Percentiles rank a stretch among this genome's conserved stretches.
These are phyloP conservation scores for Pelodytes ibericus DNA, from an alignment of 2,797 vertebrate genomes.

Conservation along the genomic window DNA sequence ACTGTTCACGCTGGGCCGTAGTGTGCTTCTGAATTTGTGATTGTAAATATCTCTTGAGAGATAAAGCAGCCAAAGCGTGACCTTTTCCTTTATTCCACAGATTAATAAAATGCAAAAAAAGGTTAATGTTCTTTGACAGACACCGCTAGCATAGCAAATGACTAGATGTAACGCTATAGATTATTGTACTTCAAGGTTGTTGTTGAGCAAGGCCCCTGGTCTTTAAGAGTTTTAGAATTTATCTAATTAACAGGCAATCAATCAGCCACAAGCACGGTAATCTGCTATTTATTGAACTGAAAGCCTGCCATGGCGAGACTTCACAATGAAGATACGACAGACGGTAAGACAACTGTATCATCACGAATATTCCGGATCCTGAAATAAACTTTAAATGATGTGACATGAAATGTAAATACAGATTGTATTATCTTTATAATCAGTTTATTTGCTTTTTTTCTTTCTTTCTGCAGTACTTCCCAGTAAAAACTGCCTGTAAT, in stretches of 20 bases:
- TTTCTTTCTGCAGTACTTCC: too few relatives aligned
- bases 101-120: constrained; percentile 54
- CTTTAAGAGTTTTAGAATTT: not conserved
- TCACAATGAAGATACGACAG: too few relatives aligned
- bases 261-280: not conserved
- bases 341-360: too few relatives aligned
- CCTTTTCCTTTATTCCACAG: constrained; percentile 48
- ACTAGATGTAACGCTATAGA: not conserved
- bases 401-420: too few relatives aligned
- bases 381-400: too few relatives aligned
- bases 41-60: not conserved
- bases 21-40: not conserved
- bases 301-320: too few relatives aligned
- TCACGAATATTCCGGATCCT: too few relatives aligned
- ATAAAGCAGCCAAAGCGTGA: not conserved
- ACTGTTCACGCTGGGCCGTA: too few relatives aligned
- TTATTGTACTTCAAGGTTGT: not conserved
- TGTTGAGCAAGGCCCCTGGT: not conserved
- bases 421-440: too few relatives aligned
- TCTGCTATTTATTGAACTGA: not conserved
- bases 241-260: not conserved
- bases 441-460: too few relatives aligned
- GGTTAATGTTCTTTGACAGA: not conserved
- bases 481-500: too few relatives aligned
- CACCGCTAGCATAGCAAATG: not conserved